Percentiles rank a stretch among this genome's conserved stretches.
These are phyloP conservation scores for Microcebus murinus DNA, from an alignment of 2,113 vertebrate species.

Conservation along the genomic window DNA sequence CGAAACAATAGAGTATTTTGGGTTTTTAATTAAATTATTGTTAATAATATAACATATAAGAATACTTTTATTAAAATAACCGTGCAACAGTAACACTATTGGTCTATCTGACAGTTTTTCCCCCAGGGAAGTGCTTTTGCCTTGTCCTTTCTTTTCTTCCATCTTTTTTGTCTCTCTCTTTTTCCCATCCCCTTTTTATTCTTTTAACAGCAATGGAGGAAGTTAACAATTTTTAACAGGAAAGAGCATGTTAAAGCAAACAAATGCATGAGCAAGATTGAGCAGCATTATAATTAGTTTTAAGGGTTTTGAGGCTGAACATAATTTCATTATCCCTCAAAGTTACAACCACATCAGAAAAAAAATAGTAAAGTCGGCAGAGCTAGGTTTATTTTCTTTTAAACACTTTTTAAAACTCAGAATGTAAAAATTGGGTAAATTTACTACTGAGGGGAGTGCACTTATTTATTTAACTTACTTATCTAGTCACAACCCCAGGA, in stretches of 20 bases:
- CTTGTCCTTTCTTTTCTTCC: conserved; percentile 83
- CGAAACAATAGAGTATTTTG: conserved; percentile 91
- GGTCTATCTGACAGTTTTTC: conserved; percentile 84
- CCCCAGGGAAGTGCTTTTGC: conserved; percentile 83
- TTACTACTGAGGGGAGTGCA: conserved; percentile 92
- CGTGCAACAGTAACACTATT: conserved; percentile 88
- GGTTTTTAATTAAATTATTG: conserved; percentile 92
- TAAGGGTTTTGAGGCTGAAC: conserved; percentile 81
- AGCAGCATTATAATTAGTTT: conserved; percentile 82
- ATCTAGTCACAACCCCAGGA: conserved; percentile 91
- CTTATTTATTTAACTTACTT: conserved; percentile 90
- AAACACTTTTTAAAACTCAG: conserved; percentile 80
- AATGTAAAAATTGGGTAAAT: conserved; percentile 88
- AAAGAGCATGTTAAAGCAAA: conserved; percentile 87
- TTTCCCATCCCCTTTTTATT: conserved; percentile 79
- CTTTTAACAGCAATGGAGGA: conserved; percentile 88
- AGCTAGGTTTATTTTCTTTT: conserved; percentile 86
- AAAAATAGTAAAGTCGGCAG: conserved; percentile 82
- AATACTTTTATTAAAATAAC: conserved; percentile 90
- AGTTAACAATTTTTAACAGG: conserved; percentile 86
- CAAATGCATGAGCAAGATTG: conserved; percentile 85
- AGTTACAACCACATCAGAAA: conserved; percentile 80
- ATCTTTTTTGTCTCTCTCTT: conserved; percentile 86
- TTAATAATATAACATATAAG: conserved; percentile 89
- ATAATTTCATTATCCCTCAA: conserved; percentile 79